phyloP scores from a whole-genome alignment of 2,888 invertebrate species.

The Erannis defoliaria region DNA sequence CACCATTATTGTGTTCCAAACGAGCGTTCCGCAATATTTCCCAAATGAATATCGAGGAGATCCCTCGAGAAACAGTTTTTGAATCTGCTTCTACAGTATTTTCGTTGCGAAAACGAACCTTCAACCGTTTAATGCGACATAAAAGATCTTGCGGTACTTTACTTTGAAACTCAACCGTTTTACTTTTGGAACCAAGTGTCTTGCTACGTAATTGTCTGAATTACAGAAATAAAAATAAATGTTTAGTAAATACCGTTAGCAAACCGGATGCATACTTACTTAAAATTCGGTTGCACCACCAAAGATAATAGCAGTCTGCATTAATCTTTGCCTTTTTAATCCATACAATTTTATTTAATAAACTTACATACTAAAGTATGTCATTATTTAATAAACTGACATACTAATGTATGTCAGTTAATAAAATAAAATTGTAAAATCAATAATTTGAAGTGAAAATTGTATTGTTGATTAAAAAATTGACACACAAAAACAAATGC shows the following conservation, averaged over 20 bases:
- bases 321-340: too few species aligned
- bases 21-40: constrained; percentile 66
- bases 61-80: constrained; percentile 69
- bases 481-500: too few species aligned
- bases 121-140: constrained; percentile 62
- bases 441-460: too few species aligned
- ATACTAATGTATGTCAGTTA: too few species aligned
- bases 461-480: too few species aligned
- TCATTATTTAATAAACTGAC: too few species aligned
- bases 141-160: constrained; percentile 59
- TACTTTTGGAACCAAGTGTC: constrained; percentile 40
- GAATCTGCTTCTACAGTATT: constrained; percentile 65
- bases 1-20: constrained; percentile 62
- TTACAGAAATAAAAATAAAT: constrained; percentile 25
- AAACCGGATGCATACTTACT: not conserved
- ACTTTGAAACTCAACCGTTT: constrained; percentile 37
- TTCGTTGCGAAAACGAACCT: constrained; percentile 59
- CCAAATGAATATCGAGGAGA: constrained; percentile 66
- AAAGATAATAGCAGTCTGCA: too few species aligned
- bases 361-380: too few species aligned
- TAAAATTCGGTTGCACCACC: not conserved
- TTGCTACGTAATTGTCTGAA: constrained; percentile 20
- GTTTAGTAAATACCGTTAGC: not conserved
- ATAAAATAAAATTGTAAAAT: too few species aligned
- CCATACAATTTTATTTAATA: too few species aligned